These are phyloP conservation scores for Micromys minutus DNA, from an alignment of 2,113 vertebrate genomes.

Conservation along the genomic window DNA sequence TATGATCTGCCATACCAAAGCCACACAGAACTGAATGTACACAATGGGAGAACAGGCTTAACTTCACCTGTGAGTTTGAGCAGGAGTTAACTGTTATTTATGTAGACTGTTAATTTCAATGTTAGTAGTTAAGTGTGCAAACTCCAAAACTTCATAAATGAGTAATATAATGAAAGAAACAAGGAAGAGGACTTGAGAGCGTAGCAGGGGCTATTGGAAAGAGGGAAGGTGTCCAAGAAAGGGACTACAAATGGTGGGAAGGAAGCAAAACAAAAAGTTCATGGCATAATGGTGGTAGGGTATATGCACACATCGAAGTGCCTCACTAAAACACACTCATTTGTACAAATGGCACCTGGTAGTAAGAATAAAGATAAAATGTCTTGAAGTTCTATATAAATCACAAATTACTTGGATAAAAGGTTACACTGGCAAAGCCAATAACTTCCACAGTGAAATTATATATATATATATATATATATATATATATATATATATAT, in stretches of 20 bases:
- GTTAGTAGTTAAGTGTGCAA: background rate
- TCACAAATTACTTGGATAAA: background rate
- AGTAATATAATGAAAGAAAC: background rate
- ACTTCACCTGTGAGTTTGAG: background rate
- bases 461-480: background rate
- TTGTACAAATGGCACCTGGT: background rate
- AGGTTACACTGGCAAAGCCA: background rate
- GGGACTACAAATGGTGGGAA: background rate
- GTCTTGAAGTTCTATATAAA: background rate
- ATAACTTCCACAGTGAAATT: background rate
- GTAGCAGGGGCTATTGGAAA: background rate
- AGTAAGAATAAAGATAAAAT: background rate
- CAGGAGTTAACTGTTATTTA: background rate
- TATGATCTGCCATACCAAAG: background rate
- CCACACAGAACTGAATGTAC: background rate
- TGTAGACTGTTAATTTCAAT: background rate
- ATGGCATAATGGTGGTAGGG: background rate
- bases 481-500: background rate
- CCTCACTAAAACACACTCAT: background rate
- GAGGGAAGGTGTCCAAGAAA: background rate
- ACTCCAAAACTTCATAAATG: background rate
- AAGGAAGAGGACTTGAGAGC: background rate
- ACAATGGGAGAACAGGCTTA: background rate
- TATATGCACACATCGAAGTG: background rate
- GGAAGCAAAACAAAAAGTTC: background rate